Evolutionary conservation across 1,140 invertebrate species (phyloP).

Genomic region (Camponotus floridanus): DNA sequence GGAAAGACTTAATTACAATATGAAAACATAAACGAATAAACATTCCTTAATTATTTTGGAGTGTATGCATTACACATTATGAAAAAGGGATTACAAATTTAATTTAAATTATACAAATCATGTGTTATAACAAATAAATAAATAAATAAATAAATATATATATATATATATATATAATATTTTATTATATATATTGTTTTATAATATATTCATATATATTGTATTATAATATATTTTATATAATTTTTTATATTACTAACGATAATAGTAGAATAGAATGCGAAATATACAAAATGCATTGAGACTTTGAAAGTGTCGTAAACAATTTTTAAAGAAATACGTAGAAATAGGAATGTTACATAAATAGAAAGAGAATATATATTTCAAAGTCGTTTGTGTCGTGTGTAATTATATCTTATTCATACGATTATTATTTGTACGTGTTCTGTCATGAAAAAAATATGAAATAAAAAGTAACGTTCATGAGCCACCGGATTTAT

Average conservation of each 20-base stretch:
- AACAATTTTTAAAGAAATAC: not conserved
- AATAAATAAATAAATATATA: too few relatives aligned
- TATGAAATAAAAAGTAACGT: not conserved
- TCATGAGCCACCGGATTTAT: conserved; percentile 2
- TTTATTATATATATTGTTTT: too few relatives aligned
- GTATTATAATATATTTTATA: not conserved
- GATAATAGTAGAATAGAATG: not conserved
- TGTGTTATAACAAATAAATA: too few relatives aligned
- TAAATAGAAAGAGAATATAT: not conserved
- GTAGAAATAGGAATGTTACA: not conserved
- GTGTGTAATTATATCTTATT: not conserved
- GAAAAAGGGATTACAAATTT: too few relatives aligned
- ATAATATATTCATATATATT: too few relatives aligned
- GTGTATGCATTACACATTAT: too few relatives aligned
- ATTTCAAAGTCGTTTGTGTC: not conserved
- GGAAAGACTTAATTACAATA: not conserved
- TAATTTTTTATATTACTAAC: not conserved
- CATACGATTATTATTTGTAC: not conserved
- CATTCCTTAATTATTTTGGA: too few relatives aligned
- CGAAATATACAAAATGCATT: not conserved
- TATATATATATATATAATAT: too few relatives aligned
- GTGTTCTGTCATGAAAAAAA: not conserved
- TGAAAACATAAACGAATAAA: too few relatives aligned
- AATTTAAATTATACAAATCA: too few relatives aligned
- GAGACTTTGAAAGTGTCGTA: not conserved